Conservation (phyloP, 2,888 invertebrate species). For the Furcula furcula region DNA sequence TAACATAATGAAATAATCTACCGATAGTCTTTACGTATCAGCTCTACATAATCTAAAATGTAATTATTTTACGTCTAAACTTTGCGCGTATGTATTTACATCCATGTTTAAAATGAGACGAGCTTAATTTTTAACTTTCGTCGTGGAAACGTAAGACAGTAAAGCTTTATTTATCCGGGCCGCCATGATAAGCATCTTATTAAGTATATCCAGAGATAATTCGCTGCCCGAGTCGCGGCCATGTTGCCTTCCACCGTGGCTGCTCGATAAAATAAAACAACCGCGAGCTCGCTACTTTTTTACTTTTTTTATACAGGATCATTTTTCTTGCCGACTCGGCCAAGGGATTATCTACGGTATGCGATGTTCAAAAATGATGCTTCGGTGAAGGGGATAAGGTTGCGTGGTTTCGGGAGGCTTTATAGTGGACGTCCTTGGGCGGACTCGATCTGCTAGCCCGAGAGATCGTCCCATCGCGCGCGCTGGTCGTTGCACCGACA, state of each 20-base stretch:
- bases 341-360: constrained; percentile 55
- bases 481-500: constrained; percentile 79
- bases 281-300: constrained; percentile 64
- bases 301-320: constrained; percentile 78
- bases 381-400: constrained; percentile 41
- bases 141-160: constrained; percentile 34
- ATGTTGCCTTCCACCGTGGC: constrained; percentile 68
- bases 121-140: constrained; percentile 7
- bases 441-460: constrained; percentile 80
- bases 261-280: constrained; percentile 76
- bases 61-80: constrained; percentile 5
- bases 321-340: constrained; percentile 75
- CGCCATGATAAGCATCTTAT: constrained; percentile 50
- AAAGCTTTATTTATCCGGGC: constrained; percentile 30
- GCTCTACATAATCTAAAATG: background rate
- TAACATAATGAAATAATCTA: background rate
- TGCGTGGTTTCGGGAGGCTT: constrained; percentile 43
- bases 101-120: constrained; percentile 10
- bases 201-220: constrained; percentile 65
- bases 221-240: constrained; percentile 71
- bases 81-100: constrained; percentile 1
- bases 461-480: constrained; percentile 74
- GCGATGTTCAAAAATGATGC: constrained; percentile 35
- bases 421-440: constrained; percentile 79
- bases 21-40: background rate